Conservation (phyloP, 2,113 vertebrate genomes). For the Pterophyllum scalare region DNA sequence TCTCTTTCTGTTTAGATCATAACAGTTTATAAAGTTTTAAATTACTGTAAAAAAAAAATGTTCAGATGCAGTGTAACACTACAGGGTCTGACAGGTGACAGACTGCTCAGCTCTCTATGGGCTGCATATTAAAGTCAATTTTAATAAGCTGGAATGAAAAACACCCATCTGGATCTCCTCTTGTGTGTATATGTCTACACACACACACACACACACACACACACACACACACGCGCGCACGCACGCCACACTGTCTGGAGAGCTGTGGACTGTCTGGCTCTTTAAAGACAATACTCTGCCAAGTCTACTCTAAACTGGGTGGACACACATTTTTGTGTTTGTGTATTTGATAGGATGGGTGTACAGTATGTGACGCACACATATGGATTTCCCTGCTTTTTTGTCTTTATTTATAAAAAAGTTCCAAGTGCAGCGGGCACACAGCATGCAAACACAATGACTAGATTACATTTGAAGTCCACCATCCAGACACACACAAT, state of each 20-base stretch:
- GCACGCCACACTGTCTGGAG: background rate
- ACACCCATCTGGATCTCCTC: constrained; percentile 28
- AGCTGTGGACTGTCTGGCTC: too few species aligned
- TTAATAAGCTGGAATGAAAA: constrained; percentile 37
- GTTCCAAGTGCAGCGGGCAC: constrained; percentile 1
- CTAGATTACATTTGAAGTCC: background rate
- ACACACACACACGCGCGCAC: background rate
- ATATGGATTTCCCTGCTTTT: constrained; percentile 38
- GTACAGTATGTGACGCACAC: constrained; percentile 11
- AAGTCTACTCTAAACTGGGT: constrained; percentile 45
- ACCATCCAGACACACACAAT: background rate
- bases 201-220: background rate
- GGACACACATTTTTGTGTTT: constrained; percentile 34
- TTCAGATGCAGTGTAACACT: background rate
- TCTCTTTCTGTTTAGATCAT: background rate
- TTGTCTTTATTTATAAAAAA: too few species aligned
- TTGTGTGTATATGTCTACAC: background rate
- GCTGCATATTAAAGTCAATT: constrained; percentile 14
- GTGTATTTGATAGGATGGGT: constrained; percentile 32
- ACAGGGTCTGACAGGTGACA: background rate
- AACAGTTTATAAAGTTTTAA: background rate
- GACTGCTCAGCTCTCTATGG: background rate
- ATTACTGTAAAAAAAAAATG: background rate
- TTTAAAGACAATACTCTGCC: constrained; percentile 54
- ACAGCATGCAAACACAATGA: constrained; percentile 44